These are phyloP conservation scores for Phocides pigmalion DNA, from an alignment of 1,140 invertebrate species.

Conservation along the genomic window DNA sequence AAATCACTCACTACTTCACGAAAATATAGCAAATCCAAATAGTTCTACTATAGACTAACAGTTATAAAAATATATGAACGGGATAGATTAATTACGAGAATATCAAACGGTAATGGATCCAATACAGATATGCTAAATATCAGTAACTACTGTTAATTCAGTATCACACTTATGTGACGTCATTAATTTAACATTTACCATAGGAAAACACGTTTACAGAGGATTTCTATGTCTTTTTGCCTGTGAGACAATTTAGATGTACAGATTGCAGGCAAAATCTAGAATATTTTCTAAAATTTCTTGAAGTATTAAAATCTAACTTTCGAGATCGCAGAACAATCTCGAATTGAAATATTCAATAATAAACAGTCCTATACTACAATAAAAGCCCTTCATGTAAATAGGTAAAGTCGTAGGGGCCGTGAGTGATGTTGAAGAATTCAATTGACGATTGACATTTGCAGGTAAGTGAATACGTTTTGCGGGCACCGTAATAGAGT, in stretches of 20 bases:
- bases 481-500: slow-evolving; percentile 48
- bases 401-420: not conserved
- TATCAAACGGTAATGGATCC: slow-evolving; percentile 23
- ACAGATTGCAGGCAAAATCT: not conserved
- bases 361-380: not conserved
- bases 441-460: slow-evolving; percentile 49
- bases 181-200: slow-evolving; percentile 3
- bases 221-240: not conserved
- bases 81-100: not conserved
- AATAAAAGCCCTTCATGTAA: not conserved
- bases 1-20: slow-evolving; percentile 12
- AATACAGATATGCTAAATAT: slow-evolving; percentile 18
- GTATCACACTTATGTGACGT: not conserved
- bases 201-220: slow-evolving; percentile 17
- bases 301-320: too few relatives aligned
- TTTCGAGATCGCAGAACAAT: not conserved
- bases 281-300: not conserved
- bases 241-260: not conserved
- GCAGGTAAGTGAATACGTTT: slow-evolving; percentile 37
- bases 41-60: slow-evolving; percentile 18
- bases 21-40: slow-evolving; percentile 24
- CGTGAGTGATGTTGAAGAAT: slow-evolving; percentile 3
- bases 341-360: not conserved
- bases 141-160: slow-evolving; percentile 1
- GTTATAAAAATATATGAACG: slow-evolving; percentile 26